phyloP scores from a whole-genome alignment of 2,797 vertebrate species.

The Falco berigora region DNA sequence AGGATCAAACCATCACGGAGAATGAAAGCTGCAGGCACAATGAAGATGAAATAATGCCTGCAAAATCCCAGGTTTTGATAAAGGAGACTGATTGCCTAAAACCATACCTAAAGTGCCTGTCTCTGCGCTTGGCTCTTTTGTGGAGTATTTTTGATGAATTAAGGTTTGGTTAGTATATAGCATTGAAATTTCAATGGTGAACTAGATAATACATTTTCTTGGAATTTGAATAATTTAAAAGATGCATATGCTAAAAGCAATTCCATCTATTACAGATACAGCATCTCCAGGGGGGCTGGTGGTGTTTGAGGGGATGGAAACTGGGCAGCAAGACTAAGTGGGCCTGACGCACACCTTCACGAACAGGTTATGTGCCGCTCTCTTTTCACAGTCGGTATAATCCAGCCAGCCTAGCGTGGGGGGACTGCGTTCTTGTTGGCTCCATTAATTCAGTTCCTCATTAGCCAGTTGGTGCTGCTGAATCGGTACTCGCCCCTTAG shows the following conservation, averaged over 20 bases:
- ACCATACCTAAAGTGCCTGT: neutral
- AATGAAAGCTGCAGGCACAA: neutral
- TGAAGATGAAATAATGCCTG: neutral
- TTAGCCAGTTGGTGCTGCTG: neutral
- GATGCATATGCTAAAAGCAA: neutral
- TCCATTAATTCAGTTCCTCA: neutral
- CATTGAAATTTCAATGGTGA: neutral
- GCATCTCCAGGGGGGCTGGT: neutral
- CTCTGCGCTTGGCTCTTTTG: neutral
- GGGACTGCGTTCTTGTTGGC: neutral
- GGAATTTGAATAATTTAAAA: neutral
- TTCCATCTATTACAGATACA: neutral
- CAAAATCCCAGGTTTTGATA: neutral
- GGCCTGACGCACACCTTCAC: neutral
- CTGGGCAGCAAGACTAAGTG: neutral
- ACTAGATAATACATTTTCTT: neutral
- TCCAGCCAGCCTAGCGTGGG: neutral
- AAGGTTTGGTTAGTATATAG: neutral
- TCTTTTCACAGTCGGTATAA: neutral
- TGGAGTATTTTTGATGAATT: neutral
- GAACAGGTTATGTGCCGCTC: neutral
- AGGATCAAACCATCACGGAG: slow-evolving; percentile 21
- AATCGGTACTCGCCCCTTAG: neutral
- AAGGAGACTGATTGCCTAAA: neutral
- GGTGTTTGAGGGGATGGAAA: neutral